Conservation (phyloP, 2,888 invertebrate genomes). For the Fragum fragum region DNA sequence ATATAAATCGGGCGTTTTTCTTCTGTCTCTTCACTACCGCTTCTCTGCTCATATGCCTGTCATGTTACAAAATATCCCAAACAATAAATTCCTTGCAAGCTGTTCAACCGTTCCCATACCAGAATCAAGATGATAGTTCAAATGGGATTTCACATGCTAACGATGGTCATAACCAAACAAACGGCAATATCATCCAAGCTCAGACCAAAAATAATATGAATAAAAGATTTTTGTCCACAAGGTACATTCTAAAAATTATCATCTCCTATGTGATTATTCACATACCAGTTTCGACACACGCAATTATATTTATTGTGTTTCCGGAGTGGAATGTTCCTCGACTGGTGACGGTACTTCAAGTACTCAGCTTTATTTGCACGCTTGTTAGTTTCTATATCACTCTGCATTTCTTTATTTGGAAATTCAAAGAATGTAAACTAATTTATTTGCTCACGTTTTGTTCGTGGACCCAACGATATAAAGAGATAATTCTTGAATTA, state of each 20-base stretch:
- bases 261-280: background rate
- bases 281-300: background rate
- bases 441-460: background rate
- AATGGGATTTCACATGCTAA: background rate
- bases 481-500: background rate
- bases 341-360: background rate
- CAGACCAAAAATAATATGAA: background rate
- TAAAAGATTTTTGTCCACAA: background rate
- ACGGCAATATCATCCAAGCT: background rate
- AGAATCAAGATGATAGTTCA: background rate
- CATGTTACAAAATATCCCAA: background rate
- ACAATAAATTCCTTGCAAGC: background rate
- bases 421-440: conserved; percentile 14
- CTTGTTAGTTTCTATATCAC: conserved; percentile 8
- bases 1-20: background rate
- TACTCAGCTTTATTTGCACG: background rate
- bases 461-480: background rate
- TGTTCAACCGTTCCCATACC: too few species aligned
- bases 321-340: background rate
- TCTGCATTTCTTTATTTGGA: conserved; percentile 18
- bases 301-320: background rate
- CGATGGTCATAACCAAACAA: background rate
- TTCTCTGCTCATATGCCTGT: background rate
- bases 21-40: background rate
- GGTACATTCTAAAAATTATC: conserved; percentile 5